phyloP scores from a whole-genome alignment of 1,140 invertebrate genomes.

The Acromyrmex charruanus region DNA sequence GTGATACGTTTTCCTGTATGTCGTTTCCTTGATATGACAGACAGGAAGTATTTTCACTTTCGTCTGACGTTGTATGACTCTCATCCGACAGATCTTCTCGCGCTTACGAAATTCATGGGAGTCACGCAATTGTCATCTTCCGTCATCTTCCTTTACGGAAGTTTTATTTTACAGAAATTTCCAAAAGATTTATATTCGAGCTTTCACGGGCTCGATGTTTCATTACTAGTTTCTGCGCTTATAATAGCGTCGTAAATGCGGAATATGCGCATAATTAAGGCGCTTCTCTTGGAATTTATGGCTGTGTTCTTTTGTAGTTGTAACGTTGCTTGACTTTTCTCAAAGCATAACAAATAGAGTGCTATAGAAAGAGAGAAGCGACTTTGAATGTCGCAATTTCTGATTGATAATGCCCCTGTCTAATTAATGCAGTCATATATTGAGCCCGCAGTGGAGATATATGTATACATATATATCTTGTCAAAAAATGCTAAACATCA shows the following conservation, averaged over 20 bases:
- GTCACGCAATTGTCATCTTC: background rate
- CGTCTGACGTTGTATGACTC: background rate
- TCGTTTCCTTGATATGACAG: constrained; percentile 56
- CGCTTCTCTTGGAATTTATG: background rate
- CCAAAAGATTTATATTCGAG: background rate
- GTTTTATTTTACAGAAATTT: background rate
- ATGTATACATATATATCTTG: too few species aligned
- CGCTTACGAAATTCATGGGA: background rate
- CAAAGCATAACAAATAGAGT: background rate
- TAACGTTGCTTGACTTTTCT: background rate
- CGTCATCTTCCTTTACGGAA: background rate
- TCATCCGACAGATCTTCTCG: background rate
- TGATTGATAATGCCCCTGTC: too few species aligned
- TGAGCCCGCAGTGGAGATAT: too few species aligned
- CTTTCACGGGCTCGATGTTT: background rate
- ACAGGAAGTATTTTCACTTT: constrained; percentile 67
- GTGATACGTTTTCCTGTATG: constrained; percentile 25
- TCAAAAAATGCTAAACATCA: too few species aligned
- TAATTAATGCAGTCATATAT: too few species aligned
- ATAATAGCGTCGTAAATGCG: background rate
- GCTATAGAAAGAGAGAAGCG: too few species aligned
- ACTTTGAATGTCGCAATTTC: too few species aligned
- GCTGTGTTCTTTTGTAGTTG: background rate
- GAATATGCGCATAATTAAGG: background rate
- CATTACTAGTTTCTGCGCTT: background rate